A percentile compares a stretch with the other conserved stretches of the same genome.
These are phyloP conservation scores for Mythimna loreyi DNA, from an alignment of 2,888 invertebrate species.

Conservation along the genomic window DNA sequence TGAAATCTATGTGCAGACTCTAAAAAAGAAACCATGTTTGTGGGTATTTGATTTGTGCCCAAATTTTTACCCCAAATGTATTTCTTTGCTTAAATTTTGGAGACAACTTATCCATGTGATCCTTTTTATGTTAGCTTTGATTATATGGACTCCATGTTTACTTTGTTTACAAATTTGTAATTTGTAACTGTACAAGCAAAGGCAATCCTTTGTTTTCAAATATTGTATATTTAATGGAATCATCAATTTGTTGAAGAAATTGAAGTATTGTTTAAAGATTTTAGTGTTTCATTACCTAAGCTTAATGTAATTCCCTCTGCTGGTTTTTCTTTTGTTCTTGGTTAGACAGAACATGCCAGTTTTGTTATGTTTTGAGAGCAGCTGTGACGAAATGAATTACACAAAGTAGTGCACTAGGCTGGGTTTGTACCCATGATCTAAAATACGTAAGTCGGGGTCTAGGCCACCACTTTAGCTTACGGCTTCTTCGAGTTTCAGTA, in stretches of 20 bases:
- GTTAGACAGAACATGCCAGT: too few relatives aligned
- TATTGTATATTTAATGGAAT: conserved; percentile 2
- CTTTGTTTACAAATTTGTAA: conserved; percentile 19
- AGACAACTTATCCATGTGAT: conserved; percentile 18
- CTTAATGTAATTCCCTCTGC: too few relatives aligned
- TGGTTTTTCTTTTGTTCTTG: too few relatives aligned
- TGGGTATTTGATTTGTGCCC: conserved; percentile 33
- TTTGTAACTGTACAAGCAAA: background rate
- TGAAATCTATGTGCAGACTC: conserved; percentile 2
- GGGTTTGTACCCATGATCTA: too few relatives aligned
- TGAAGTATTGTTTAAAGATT: conserved; percentile 2
- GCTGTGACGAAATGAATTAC: too few relatives aligned
- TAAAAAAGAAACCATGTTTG: conserved; percentile 35
- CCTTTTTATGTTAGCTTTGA: conserved; percentile 41
- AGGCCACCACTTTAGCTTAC: too few relatives aligned
- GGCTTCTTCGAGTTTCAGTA: background rate
- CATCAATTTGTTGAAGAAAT: conserved; percentile 37
- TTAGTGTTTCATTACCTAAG: conserved; percentile 31
- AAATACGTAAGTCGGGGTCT: too few relatives aligned
- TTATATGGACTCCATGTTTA: conserved; percentile 51
- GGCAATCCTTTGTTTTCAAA: background rate
- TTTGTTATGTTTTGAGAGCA: too few relatives aligned
- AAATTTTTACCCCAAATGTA: conserved; percentile 41
- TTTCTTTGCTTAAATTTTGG: conserved; percentile 27
- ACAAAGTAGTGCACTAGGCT: too few relatives aligned